Evolutionary conservation across 2,797 vertebrate genomes (phyloP).

Genomic region (Limosa lapponica): DNA sequence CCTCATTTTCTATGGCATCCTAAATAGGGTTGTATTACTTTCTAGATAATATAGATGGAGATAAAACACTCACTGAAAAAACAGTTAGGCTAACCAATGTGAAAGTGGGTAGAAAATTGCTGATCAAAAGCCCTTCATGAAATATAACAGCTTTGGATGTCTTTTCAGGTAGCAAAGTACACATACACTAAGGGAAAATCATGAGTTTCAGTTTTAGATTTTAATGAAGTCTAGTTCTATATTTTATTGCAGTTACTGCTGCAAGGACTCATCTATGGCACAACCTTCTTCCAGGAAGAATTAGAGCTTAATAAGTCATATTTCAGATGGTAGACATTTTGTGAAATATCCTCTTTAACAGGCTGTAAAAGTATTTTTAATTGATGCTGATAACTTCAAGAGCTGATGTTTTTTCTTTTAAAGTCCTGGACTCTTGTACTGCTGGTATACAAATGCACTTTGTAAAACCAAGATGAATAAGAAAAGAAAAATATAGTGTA

Average conservation of each 20-base stretch:
- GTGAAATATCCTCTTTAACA: background rate
- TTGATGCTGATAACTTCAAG: background rate
- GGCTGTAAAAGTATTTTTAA: background rate
- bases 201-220: background rate
- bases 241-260: background rate
- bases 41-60: background rate
- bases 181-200: background rate
- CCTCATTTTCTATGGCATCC: background rate
- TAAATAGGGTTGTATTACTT: background rate
- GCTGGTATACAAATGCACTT: background rate
- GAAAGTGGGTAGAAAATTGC: background rate
- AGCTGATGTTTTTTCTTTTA: background rate
- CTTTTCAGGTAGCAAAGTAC: background rate
- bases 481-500: background rate
- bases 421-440: background rate
- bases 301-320: background rate
- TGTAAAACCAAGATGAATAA: background rate
- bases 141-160: background rate
- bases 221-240: background rate
- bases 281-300: background rate
- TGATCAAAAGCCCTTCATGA: background rate
- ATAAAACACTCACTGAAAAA: background rate
- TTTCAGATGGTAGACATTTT: background rate
- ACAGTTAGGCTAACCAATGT: background rate
- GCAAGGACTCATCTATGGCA: background rate